Conservation (phyloP, 1,140 invertebrate genomes). For the Zophobas morio region DNA sequence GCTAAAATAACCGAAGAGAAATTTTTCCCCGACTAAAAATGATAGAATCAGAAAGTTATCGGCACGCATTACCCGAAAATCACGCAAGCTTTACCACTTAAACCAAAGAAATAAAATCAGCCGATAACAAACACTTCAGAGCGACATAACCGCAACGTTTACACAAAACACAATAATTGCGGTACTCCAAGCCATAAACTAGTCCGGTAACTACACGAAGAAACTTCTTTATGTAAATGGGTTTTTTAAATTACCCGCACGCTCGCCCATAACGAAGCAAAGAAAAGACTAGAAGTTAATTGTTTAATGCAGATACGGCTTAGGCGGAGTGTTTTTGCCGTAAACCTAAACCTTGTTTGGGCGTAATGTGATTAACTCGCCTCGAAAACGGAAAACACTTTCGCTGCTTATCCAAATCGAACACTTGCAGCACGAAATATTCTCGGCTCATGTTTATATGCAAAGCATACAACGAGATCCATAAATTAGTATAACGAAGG, state of each 20-base stretch:
- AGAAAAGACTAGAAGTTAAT: no score
- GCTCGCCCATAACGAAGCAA: background rate
- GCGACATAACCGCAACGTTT: background rate
- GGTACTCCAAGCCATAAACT: no score
- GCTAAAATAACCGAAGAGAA: background rate
- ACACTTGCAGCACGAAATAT: constrained; percentile 14
- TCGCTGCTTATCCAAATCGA: constrained; percentile 13
- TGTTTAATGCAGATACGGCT: background rate
- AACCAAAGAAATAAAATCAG: constrained; percentile 16
- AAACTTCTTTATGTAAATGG: no score
- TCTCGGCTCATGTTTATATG: constrained; percentile 23
- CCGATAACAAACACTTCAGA: background rate
- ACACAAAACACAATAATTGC: background rate
- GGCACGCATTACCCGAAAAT: constrained; percentile 36
- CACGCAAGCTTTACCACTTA: constrained; percentile 14
- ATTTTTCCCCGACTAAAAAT: constrained; percentile 6
- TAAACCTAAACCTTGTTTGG: constrained; percentile 7
- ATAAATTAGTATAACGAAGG: constrained; percentile 32
- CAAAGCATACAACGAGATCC: constrained; percentile 14
- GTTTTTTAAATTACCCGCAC: background rate
- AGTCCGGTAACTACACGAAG: no score
- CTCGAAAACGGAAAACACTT: constrained; percentile 32
- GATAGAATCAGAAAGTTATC: constrained; percentile 28
- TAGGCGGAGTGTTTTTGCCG: background rate
- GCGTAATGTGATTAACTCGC: constrained; percentile 18